These are phyloP conservation scores for Dolichotis patagonum DNA, from an alignment of 2,113 vertebrate genomes.

Conservation along the genomic window DNA sequence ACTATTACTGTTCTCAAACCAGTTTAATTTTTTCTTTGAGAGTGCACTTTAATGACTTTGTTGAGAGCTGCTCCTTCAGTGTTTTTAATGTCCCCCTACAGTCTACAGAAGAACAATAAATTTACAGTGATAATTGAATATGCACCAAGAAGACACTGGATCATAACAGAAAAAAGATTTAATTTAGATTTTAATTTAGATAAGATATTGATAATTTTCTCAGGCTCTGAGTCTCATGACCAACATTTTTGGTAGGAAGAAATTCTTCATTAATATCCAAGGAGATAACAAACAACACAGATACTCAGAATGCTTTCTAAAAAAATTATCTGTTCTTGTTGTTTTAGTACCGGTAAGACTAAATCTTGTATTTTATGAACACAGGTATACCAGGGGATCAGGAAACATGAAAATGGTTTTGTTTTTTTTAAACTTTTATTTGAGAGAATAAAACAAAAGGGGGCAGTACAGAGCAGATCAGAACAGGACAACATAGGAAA, in stretches of 20 bases:
- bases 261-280: slow-evolving; percentile 60
- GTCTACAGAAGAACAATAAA: slow-evolving; percentile 67
- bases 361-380: not conserved
- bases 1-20: not conserved
- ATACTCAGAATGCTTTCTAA: slow-evolving; percentile 38
- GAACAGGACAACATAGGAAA: too few relatives aligned
- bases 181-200: slow-evolving; percentile 89
- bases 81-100: slow-evolving; percentile 53
- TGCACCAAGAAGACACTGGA: slow-evolving; percentile 67
- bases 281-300: slow-evolving; percentile 68
- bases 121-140: slow-evolving; percentile 67
- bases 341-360: not conserved
- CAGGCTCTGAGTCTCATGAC: not conserved
- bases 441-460: too few relatives aligned
- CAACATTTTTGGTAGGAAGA: slow-evolving; percentile 63
- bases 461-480: too few relatives aligned
- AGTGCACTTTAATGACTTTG: slow-evolving; percentile 8
- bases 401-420: not conserved
- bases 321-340: not conserved
- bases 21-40: slow-evolving; percentile 49
- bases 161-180: slow-evolving; percentile 71
- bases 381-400: not conserved
- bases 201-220: slow-evolving; percentile 81
- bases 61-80: slow-evolving; percentile 60
- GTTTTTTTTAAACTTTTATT: too few relatives aligned